Evolutionary conservation across 2,888 invertebrate genomes (phyloP), one percentile per base, ranked within the genome.

Genomic region (Callyntrura guangdongensis): DNA sequence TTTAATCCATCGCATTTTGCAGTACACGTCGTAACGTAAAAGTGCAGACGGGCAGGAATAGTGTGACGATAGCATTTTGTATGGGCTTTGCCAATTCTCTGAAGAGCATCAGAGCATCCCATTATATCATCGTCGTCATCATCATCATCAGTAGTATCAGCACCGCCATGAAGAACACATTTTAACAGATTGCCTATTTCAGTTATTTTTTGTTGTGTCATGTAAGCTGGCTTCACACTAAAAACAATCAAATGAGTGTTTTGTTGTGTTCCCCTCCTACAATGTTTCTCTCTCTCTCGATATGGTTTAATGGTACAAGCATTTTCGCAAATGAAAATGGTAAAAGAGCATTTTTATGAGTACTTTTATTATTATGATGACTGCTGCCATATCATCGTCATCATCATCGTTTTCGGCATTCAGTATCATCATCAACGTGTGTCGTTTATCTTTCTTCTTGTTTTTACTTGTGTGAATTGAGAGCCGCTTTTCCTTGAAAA

Each of bases 211-310:
- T 64, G 25, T 64, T 17, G 53, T 12, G 53, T 61, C 3, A 17
- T 20, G 3, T 61, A 20, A 17, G 61, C 61, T 61, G 12, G 3
- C 17, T 8, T 3, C 61, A 61, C 17, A 17, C 17, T 17, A 61
- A 67, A 12, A 47, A 74, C 49, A 74, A 74, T 74, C 47, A 74
- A 74, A 74, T 74, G 74, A 74, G 20, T 74, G 74, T 74, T 74
- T 47, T 49, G 12, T n/a, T 53, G 69, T 5, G n/a, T 20, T 47
- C 12, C 14, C 14, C 4, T 47, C 4, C 20, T 36, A 36, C 36
- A 36, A 36, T 36, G 6, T 6, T 36, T 2, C 36, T 4, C 36
- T 6, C 6, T 36, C 2, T 36, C 36, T 6, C 36, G 36, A 36
- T 36, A 36, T 36, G 36, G 36, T 36, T 36, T 36, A 36, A 36